Evolutionary conservation across 2,888 invertebrate genomes (phyloP), one percentile per base, ranked within the genome.

Genomic region (Sericinus montela): DNA sequence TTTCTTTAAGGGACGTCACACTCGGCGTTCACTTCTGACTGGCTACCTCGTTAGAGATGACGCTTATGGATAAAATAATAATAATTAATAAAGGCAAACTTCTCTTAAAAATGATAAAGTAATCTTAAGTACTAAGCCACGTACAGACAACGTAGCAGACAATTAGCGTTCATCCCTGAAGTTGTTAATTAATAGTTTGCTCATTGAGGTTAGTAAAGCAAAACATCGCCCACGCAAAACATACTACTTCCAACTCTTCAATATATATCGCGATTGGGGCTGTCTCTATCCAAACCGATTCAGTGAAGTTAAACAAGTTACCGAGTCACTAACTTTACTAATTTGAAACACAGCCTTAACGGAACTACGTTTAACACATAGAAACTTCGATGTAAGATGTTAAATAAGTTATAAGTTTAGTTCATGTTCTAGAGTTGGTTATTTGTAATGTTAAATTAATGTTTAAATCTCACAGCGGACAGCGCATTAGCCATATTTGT

Each of bases 271-370:
- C 19, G 19, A 19, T 37, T 32, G 25, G 32, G 46, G 13, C 32
- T 39, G 25, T 39, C 25, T 39, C 39, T 13, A 39, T 46, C 38
- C 34, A 39, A 39, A 34, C 32, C 34, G 46, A 25, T 39, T 32
- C 34, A 0, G 34, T 8, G 11, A 40, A 46, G 45, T 19, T 19
- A 19, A 19, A 19, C 19, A 3, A 19, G 19, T 46, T 46, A 39
- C 45, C 23, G 39, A 32, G 32, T 30, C 23, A 34, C 46, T 25
- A 46, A 46, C 46, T 46, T 46, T 39, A 39, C 39, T 46, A 46
- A 46, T 46, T 46, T 34, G 46, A 46, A 46, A 46, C 39, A 46
- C 32, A 39, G 39, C 46, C 34, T 46, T 39, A 46, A 46, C 39
- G 46, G 39, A 46, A 46, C 46, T 39, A 39, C 39, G 39, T 32